Percentiles rank a stretch among this genome's conserved stretches.
Conservation (phyloP, 2,113 vertebrate species). For the Paraplagusia blochii region DNA sequence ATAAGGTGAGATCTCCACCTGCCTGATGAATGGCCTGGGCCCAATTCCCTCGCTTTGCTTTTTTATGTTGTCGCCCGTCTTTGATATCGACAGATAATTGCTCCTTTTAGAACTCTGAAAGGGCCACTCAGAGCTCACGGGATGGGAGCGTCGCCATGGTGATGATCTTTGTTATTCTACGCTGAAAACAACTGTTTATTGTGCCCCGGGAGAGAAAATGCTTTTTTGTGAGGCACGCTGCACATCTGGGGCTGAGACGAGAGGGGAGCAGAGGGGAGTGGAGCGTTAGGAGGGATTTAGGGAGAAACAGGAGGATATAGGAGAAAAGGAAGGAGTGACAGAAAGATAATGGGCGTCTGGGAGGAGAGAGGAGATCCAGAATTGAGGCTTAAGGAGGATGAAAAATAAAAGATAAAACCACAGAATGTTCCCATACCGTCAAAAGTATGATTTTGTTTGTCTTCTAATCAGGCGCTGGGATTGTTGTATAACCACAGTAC, state of each 20-base stretch:
- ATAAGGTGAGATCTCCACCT: conserved; percentile 50
- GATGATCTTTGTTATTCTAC: conserved; percentile 68
- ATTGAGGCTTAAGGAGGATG: neutral
- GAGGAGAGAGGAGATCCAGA: conserved; percentile 7
- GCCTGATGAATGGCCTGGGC: conserved; percentile 49
- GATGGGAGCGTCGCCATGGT: conserved; percentile 67
- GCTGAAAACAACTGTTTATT: conserved; percentile 61
- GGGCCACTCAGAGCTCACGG: conserved; percentile 54
- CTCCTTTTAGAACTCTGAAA: conserved; percentile 71
- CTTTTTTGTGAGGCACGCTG: conserved; percentile 44
- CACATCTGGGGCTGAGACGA: conserved; percentile 51
- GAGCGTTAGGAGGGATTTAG: neutral
- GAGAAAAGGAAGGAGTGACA: conserved; percentile 1
- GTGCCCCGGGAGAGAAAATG: conserved; percentile 36
- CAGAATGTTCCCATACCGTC: no score
- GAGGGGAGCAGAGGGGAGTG: conserved; percentile 13
- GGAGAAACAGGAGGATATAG: neutral
- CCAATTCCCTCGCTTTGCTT: conserved; percentile 48
- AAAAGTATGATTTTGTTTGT: no score
- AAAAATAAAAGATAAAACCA: conserved; percentile 17
- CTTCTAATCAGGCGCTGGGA: conserved; percentile 2
- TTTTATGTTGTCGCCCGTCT: conserved; percentile 61
- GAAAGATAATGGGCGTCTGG: conserved; percentile 19
- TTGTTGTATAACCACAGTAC: conserved; percentile 2
- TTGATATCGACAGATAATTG: conserved; percentile 79